Evolutionary conservation across 2,888 invertebrate species (phyloP).

Genomic region (Clivina fossor): DNA sequence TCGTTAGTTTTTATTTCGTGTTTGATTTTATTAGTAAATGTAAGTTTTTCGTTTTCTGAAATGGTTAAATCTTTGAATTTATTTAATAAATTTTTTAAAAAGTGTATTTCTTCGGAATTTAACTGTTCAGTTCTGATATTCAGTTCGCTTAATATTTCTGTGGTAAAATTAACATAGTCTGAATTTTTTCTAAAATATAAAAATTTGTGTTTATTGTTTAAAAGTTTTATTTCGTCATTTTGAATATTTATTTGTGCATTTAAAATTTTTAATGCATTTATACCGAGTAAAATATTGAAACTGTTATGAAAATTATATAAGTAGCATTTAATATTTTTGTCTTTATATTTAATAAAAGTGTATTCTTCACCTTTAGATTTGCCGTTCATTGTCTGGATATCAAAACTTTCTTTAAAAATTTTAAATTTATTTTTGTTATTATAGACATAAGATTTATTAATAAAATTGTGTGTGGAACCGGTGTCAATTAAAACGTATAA

Average conservation of each 20-base stretch:
- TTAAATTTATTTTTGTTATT: too few species aligned
- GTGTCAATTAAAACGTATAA: too few species aligned
- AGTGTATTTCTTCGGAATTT: constrained; percentile 36
- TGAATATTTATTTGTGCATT: not conserved
- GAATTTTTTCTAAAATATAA: not conserved
- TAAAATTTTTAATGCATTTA: too few species aligned
- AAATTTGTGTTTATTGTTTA: not conserved
- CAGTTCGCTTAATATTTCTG: not conserved
- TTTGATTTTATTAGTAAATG: constrained; percentile 37
- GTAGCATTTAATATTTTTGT: too few species aligned
- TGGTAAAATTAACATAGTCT: not conserved
- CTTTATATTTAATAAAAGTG: too few species aligned
- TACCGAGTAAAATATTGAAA: too few species aligned
- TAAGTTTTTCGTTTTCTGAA: constrained; percentile 35
- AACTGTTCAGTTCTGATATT: constrained; percentile 25
- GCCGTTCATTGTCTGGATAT: too few species aligned
- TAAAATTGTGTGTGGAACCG: too few species aligned
- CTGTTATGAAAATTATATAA: too few species aligned
- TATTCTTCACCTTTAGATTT: too few species aligned
- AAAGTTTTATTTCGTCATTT: not conserved
- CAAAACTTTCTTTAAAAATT: too few species aligned
- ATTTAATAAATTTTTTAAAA: constrained; percentile 32
- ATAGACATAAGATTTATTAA: too few species aligned
- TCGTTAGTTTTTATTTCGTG: constrained; percentile 38
- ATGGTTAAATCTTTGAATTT: constrained; percentile 37